phyloP scores from a whole-genome alignment of 64 coral and sea anemone genomes.

The Porites australiensis region DNA sequence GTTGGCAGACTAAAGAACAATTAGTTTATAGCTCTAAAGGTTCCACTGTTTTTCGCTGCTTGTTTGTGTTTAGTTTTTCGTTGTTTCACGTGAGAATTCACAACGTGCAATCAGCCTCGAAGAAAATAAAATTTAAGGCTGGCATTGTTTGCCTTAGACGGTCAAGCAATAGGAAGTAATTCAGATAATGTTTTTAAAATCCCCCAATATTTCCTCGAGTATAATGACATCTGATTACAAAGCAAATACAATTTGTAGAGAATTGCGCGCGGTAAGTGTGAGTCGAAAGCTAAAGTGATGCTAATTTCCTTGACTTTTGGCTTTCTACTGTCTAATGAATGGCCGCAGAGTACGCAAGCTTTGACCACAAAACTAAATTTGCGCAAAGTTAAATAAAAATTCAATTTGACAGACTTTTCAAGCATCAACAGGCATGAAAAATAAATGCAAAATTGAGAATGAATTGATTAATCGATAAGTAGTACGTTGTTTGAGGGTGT shows the following conservation, averaged over 20 bases:
- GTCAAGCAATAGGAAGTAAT: slow-evolving; percentile 27
- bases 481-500: neutral
- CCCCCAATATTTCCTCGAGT: slow-evolving; percentile 18
- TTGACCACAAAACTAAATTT: slow-evolving; percentile 4
- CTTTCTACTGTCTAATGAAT: slow-evolving; percentile 23
- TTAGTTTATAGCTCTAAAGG: neutral
- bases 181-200: slow-evolving; percentile 39
- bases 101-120: slow-evolving; percentile 47
- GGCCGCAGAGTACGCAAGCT: neutral
- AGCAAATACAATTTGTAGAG: slow-evolving; percentile 42
- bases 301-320: slow-evolving; percentile 37
- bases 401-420: neutral
- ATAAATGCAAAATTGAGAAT: neutral
- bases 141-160: slow-evolving; percentile 38
- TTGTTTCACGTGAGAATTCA: slow-evolving; percentile 51
- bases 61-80: neutral
- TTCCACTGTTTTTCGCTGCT: slow-evolving; percentile 25
- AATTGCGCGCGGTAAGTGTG: slow-evolving; percentile 20
- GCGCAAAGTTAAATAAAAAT: neutral
- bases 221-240: slow-evolving; percentile 54
- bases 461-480: slow-evolving; percentile 5
- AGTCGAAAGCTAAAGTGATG: neutral
- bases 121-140: slow-evolving; percentile 55
- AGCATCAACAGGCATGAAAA: neutral
- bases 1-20: slow-evolving; percentile 21